Evolutionary conservation across 2,113 vertebrate species (phyloP), one percentile per base, ranked within the genome.

Genomic region (Gulo gulo): DNA sequence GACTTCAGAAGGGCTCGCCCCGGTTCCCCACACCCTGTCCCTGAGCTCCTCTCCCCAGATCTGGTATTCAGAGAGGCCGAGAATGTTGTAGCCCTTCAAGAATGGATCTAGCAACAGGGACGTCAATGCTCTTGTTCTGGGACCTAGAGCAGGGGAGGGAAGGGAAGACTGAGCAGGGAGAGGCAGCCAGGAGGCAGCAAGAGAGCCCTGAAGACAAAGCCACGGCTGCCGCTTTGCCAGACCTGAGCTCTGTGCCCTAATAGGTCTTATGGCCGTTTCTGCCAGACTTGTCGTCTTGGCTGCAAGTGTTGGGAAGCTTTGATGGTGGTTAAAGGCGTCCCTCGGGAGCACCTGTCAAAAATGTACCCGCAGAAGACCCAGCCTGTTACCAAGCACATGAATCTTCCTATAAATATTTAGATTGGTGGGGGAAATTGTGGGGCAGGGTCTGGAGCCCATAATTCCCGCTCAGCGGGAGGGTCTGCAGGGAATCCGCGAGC

Each of bases 21-120:
- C 16, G 4, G 3, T 21, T 88, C 55, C 16, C 7, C 0, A 0
- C 18, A 14, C 10, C 2, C 8, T 1, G 4, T 14, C 24, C 18
- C 78, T 29, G 31, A 3, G 8, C 39, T 14, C 7, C 16, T 96
- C 79, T 20, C 20, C 63, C 74, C 26, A 42, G 61, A 21, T 59
- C 61, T 1, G 11, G 4, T n/a, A n/a, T 76, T 67, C 57, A 34
- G 69, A 21, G 47, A 81, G 85, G 65, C 50, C 13, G 34, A 81
- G 73, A 71, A 34, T 23, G 74, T 24, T 16, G 29, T 11, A 1
- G 2, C 10, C 15, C 11, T 39, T 76, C 42, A 57, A 39, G 61
- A 59, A 79, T 63, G 11, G 29, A 86, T 59, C 24, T 34, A 6
- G 11, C 15, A 57, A 7, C 1, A 55, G 80, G 29, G 93, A 47